Evolutionary conservation across 2,888 invertebrate genomes (phyloP).

Genomic region (Thecophora atra): DNA sequence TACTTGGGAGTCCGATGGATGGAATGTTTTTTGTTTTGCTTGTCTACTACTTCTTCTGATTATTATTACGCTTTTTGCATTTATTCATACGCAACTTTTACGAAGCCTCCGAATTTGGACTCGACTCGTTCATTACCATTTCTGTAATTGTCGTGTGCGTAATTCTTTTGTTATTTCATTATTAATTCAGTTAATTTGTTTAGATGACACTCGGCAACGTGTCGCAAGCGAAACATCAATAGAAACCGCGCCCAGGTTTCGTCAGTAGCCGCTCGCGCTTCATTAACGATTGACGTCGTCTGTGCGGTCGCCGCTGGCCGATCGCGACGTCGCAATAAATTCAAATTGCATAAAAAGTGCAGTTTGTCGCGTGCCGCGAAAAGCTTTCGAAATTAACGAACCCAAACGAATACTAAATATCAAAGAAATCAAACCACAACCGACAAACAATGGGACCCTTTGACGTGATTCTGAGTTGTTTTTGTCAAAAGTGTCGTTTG

Average conservation of each 20-base stretch:
- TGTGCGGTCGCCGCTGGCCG: not conserved
- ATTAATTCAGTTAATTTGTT: constrained; percentile 27
- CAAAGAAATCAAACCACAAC: not conserved
- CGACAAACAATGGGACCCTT: constrained; percentile 49
- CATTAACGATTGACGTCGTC: constrained; percentile 9
- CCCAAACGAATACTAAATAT: constrained; percentile 17
- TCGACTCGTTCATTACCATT: constrained; percentile 1
- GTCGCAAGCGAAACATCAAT: constrained; percentile 21
- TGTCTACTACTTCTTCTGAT: not conserved
- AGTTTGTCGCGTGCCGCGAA: constrained; percentile 32
- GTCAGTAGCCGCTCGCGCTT: constrained; percentile 9
- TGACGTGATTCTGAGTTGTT: constrained; percentile 53
- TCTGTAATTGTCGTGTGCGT: constrained; percentile 26
- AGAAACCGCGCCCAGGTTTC: constrained; percentile 31
- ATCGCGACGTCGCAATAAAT: constrained; percentile 2
- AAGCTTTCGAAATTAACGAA: constrained; percentile 24
- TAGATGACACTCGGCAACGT: constrained; percentile 3
- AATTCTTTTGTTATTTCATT: constrained; percentile 15
- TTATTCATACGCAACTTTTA: constrained; percentile 20
- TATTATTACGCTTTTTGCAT: not conserved
- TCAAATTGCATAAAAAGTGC: not conserved
- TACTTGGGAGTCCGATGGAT: constrained; percentile 20
- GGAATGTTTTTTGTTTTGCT: not conserved
- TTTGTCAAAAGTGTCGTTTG: constrained; percentile 51
- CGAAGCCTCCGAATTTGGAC: not conserved